Conservation (phyloP, 2,888 invertebrate species). For the Rhingia rostrata region DNA sequence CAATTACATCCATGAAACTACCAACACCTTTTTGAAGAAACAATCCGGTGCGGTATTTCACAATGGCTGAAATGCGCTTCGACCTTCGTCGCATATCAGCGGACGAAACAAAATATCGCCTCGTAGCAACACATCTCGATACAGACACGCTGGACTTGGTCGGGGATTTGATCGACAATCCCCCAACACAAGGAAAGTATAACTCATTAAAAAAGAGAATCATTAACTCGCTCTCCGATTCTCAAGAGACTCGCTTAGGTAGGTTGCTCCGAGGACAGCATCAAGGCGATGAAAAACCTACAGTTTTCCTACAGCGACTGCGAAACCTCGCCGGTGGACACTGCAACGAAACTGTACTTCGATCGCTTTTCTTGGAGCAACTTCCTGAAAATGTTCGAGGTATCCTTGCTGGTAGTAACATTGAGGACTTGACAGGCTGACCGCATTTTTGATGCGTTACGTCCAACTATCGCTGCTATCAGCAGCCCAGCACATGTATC, state of each 20-base stretch:
- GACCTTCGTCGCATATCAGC: neutral
- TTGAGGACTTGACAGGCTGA: too few relatives aligned
- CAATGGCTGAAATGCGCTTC: neutral
- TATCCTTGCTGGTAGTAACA: neutral
- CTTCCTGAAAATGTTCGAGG: slow-evolving; percentile 43
- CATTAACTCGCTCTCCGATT: slow-evolving; percentile 31
- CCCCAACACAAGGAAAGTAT: too few relatives aligned
- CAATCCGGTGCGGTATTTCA: slow-evolving; percentile 6
- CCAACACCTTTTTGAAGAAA: slow-evolving; percentile 1
- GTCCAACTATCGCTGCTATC: too few relatives aligned
- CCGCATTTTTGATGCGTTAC: too few relatives aligned
- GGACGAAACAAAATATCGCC: neutral
- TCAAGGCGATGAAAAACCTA: slow-evolving; percentile 26
- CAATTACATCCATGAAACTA: slow-evolving; percentile 1
- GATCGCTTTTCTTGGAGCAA: slow-evolving; percentile 42
- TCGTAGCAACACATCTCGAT: too few relatives aligned
- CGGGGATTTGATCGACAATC: too few relatives aligned
- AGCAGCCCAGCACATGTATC: too few relatives aligned
- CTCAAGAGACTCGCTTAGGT: slow-evolving; percentile 37
- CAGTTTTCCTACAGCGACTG: slow-evolving; percentile 40
- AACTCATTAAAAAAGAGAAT: neutral
- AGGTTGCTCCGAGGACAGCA: slow-evolving; percentile 4
- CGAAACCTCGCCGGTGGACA: slow-evolving; percentile 35
- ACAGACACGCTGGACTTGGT: neutral
- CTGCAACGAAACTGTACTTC: slow-evolving; percentile 33